phyloP scores from a whole-genome alignment of 2,797 vertebrate genomes.

The Lepidocolaptes lacrymiger region DNA sequence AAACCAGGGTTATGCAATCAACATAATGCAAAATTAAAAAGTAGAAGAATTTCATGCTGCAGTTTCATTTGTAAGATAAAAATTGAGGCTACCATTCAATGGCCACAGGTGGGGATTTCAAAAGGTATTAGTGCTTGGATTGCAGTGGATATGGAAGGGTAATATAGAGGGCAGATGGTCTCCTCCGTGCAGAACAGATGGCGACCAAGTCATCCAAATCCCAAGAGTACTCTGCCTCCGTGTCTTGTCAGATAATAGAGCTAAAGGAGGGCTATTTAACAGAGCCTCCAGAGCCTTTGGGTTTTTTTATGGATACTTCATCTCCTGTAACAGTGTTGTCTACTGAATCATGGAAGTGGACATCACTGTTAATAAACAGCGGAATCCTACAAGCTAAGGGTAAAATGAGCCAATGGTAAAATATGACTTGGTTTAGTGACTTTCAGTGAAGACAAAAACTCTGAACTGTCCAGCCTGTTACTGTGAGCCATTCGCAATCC shows the following conservation, averaged over 20 bases:
- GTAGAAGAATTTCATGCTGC: not conserved
- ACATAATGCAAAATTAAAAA: not conserved
- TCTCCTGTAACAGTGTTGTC: not conserved
- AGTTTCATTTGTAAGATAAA: not conserved
- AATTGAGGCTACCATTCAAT: not conserved
- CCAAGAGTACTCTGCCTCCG: not conserved
- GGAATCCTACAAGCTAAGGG: not conserved
- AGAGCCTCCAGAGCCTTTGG: not conserved
- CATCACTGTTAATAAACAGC: not conserved
- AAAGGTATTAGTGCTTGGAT: not conserved
- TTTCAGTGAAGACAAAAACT: not conserved
- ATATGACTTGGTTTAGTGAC: not conserved
- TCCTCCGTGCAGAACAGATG: slow-evolving; percentile 35
- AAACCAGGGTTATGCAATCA: not conserved
- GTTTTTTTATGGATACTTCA: not conserved
- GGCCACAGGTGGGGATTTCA: slow-evolving; percentile 30
- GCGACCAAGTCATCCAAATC: slow-evolving; percentile 21
- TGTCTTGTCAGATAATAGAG: not conserved
- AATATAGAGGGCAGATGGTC: slow-evolving; percentile 11
- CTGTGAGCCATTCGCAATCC: not conserved
- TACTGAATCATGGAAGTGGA: not conserved
- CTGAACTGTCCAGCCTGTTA: not conserved
- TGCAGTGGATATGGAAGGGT: not conserved
- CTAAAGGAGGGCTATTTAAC: slow-evolving; percentile 2
- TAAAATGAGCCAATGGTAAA: not conserved